Conservation (phyloP, 1,140 invertebrate genomes). For the Leptinotarsa undecemlineata region DNA sequence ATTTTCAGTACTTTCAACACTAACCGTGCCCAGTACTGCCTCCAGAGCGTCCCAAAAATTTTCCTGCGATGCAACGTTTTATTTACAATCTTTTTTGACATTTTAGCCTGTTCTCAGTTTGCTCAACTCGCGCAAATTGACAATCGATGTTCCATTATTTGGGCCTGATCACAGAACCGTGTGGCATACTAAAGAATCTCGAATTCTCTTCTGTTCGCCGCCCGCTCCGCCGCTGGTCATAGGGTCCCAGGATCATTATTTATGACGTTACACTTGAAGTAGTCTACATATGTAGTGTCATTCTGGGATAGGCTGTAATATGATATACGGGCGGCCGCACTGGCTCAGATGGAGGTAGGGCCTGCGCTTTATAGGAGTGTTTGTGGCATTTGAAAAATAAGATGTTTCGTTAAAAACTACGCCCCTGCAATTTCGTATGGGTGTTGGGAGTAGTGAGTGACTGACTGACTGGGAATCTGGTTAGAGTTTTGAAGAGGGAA, state of each 20-base stretch:
- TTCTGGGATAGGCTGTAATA: conserved; percentile 42
- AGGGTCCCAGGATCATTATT: conserved; percentile 23
- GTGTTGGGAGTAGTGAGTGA: conserved; percentile 5
- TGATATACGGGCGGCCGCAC: conserved; percentile 35
- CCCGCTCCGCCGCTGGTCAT: not conserved
- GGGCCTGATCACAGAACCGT: not conserved
- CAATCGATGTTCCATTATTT: not conserved
- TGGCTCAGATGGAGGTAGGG: conserved; percentile 33
- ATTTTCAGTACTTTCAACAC: not conserved
- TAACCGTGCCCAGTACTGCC: not conserved
- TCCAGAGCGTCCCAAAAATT: not conserved
- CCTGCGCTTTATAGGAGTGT: conserved; percentile 30
- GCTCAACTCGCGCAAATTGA: not conserved
- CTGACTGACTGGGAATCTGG: too few species aligned
- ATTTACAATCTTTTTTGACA: not conserved
- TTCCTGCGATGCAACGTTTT: not conserved
- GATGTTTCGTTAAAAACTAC: conserved; percentile 32
- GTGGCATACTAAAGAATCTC: not conserved
- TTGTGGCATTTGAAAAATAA: conserved; percentile 38
- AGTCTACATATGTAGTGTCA: conserved; percentile 36
- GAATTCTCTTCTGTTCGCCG: not conserved
- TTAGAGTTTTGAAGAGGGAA: too few species aligned
- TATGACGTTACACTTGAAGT: conserved; percentile 29
- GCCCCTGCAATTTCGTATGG: conserved; percentile 23
- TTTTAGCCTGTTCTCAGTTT: not conserved